A percentile compares a stretch with the other conserved stretches of the same genome.
These are phyloP conservation scores for Teinopalpus imperialis DNA, from an alignment of 2,888 invertebrate species.

Conservation along the genomic window DNA sequence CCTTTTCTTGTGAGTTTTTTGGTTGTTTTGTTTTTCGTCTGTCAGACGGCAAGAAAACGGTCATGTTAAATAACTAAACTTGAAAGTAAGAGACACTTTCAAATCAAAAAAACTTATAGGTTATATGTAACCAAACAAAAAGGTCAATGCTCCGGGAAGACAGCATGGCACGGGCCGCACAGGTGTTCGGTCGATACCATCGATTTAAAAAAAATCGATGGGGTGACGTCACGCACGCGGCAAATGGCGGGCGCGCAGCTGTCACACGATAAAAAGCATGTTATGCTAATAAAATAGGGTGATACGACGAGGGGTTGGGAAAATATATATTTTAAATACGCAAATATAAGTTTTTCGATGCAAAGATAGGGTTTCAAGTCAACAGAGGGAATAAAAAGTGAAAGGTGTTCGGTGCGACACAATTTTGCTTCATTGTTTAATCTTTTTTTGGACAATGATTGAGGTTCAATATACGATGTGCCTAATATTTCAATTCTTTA, in stretches of 20 bases:
- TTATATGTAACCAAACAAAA: slow-evolving; percentile 39
- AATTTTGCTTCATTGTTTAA: slow-evolving; percentile 1
- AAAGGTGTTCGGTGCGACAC: slow-evolving; percentile 12
- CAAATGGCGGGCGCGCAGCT: slow-evolving; percentile 61
- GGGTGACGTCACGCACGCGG: slow-evolving; percentile 61
- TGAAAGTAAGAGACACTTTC: too few relatives aligned
- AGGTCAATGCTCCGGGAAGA: slow-evolving; percentile 68
- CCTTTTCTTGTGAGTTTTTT: too few relatives aligned
- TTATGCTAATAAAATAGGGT: slow-evolving; percentile 58
- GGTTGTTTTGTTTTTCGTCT: too few relatives aligned
- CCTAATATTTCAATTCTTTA: too few relatives aligned
- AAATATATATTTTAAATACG: slow-evolving; percentile 23
- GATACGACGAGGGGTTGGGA: slow-evolving; percentile 48
- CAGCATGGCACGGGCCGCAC: slow-evolving; percentile 61
- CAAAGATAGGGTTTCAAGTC: slow-evolving; percentile 18
- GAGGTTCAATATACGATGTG: too few relatives aligned
- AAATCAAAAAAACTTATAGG: too few relatives aligned
- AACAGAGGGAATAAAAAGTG: slow-evolving; percentile 5
- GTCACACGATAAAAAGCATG: slow-evolving; percentile 41
- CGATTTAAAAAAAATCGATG: slow-evolving; percentile 68
- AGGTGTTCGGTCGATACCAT: slow-evolving; percentile 75
- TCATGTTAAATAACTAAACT: too few relatives aligned
- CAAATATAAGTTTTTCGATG: slow-evolving; percentile 21
- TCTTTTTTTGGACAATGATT: slow-evolving; percentile 6
- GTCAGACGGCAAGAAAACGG: too few relatives aligned